These are phyloP conservation scores for Coracopsis vasa DNA, from an alignment of 2,113 vertebrate species.

Conservation along the genomic window DNA sequence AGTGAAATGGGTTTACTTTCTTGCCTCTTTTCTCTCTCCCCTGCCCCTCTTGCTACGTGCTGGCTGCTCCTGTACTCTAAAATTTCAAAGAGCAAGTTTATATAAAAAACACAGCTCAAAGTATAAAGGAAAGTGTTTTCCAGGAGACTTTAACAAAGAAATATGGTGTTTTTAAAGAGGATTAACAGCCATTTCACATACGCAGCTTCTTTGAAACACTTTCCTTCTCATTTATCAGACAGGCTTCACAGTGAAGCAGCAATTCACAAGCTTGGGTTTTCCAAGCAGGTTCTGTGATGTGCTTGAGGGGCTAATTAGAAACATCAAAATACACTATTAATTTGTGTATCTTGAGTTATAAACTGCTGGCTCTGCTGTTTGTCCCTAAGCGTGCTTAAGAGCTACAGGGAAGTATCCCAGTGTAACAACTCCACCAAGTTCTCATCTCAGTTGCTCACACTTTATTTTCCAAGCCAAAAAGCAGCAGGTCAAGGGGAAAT, in stretches of 20 bases:
- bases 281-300: neutral
- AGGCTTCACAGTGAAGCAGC: neutral
- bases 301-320: constrained; percentile 23
- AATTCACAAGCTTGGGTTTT: neutral
- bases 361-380: neutral
- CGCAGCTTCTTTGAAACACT: neutral
- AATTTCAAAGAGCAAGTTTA: neutral
- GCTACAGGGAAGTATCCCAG: neutral
- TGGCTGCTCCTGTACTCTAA: neutral
- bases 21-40: neutral
- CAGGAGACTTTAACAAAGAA: neutral
- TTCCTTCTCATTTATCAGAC: neutral
- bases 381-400: neutral
- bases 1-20: neutral
- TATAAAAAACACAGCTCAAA: neutral
- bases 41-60: neutral
- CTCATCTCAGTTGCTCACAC: neutral
- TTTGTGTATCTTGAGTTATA: neutral
- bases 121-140: neutral
- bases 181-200: neutral
- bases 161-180: neutral
- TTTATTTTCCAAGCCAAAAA: neutral
- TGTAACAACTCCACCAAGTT: neutral
- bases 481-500: neutral
- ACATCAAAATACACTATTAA: neutral